Base-by-base conservation (phyloP, 2,888 invertebrate species). In the Ennomos erosarius region DNA sequence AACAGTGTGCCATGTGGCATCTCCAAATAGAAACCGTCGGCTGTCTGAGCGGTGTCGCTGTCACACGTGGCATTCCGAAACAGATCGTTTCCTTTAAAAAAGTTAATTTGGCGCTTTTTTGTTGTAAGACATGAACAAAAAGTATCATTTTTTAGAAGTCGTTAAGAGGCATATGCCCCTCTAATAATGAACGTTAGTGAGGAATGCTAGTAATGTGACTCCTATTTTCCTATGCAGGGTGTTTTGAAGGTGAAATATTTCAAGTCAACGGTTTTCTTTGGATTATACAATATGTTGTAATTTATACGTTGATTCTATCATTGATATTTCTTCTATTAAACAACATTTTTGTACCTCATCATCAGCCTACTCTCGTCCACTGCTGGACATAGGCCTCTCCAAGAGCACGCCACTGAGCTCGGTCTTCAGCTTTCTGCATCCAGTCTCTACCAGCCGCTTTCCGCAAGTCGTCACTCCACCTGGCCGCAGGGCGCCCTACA, bases 51-150 rank as follows among this genome's bases (percentile, higher is more conserved):
- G 71, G 76, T 81, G 83, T 88, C 89, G 90, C 91, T 81, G 83
- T 88, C 89, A 90, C 91, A 92, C 90, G 89, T 91, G 91, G 89
- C 86, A 80, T 75, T 71, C 78, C 82, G 87, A 89, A 90, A 91
- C 90, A 87, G 88, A 91, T 90, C 84, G 89, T 88, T 91, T 91
- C 91, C 91, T 91, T 87, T 90, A 90, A 91, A 90, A 87, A 91
- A 90, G 89, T 89, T 90, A 90, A 92, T 91, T 90, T 90, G 86
- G 79, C 85, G 76, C 81, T 91, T 91, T 91, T 90, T 91, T 59
- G 82, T 88, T 36, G 59, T 61, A 63, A 64, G 72, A 73, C 67
- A 74, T 75, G 69, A 75, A 87, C 84, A 90, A 88, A 88, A 88
- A 83, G 84, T 78, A 79, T 73, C 77, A 86, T 82, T 90, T 90